Evolutionary conservation across 2,113 vertebrate species (phyloP), one percentile per base, ranked within the genome.

Genomic region (Lutjanus erythropterus): DNA sequence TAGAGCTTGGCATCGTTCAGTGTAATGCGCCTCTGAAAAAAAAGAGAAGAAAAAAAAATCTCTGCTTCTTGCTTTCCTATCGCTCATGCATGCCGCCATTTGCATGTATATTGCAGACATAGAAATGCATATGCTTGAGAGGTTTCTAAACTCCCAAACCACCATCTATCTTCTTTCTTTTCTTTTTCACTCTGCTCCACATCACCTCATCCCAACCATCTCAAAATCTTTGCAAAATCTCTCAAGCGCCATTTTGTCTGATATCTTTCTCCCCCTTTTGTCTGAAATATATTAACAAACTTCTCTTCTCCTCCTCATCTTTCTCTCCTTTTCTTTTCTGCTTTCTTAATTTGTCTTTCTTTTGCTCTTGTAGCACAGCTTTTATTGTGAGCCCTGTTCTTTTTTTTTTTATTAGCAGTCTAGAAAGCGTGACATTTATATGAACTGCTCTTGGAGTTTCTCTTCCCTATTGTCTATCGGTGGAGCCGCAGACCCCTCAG

Each of bases 31-130:
- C 69, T 66, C 47, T 50, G 37, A 23, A 47, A 35, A 50, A 62
- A 80, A 39, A 39, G 8, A 75, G 79, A 42, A 42, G 5, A 74
- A 78, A 60, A n/a, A 72, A 61, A 44, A 35, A 60, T 69, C 76
- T 84, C 74, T 74, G 59, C 83, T 89, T 74, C 78, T 78, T 74
- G 85, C 88, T 83, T 83, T 85, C 62, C 86, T 75, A 66, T 86
- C 83, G 62, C 79, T 80, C 72, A 81, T 82, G 84, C 81, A 81
- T 85, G 80, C 78, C 25, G 37, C 72, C 72, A 91, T 93, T 94
- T 94, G 87, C 90, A 90, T 93, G 84, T 87, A 89, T 91, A 89
- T 92, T 92, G 84, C 90, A 89, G 77, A 78, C 80, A 83, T 50
- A 89, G 81, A 88, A 81, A 89, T 81, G 78, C 83, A 86, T 85